Base-by-base conservation (phyloP, 2,113 vertebrate genomes). In the Lophura nycthemera region DNA sequence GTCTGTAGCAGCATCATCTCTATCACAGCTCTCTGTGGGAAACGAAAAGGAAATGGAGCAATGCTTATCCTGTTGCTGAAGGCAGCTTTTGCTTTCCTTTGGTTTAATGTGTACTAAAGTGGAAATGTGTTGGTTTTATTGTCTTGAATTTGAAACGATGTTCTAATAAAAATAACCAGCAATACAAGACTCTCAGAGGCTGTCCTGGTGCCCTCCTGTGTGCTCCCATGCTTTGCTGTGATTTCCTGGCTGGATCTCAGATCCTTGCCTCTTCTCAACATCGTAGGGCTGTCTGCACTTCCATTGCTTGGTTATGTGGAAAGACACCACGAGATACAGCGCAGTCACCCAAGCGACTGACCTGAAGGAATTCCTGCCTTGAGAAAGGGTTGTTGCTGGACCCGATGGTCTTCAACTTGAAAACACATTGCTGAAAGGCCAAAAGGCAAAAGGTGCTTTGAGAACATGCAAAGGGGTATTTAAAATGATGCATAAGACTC, bases 141-240 rank as follows among this genome's bases (percentile, higher is more conserved):
- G 86, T 92, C 80, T 48, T 71, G 69, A 90, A 85, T 36, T 83
- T 89, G 67, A 89, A 83, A 54, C 75, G 42, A 36, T 79, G 89
- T 65, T 85, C 94, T 96, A 96, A 97, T 96, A 96, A 96, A 95
- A 87, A 59, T 88, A 96, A 95, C 93, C 90, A 83, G 87, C 78
- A 86, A 78, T 32, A 83, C 90, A 75, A 45, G 66, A 30, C 40
- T 69, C 45, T 25, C 34, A 1, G 32, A 29, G 7, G 42, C 13
- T 3, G 20, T 61, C 63, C 47, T 12, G 8, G 20, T 16, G 56
- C 81, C 17, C 40, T 8, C 11, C 32, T 5, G 17, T 4, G 71
- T 57, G 54, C 47, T 40, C 17, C 13, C 5, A 0, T 18, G 38
- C 56, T 19, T 6, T 24, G 18, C n/a, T 15, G 21, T 5, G 24